These are phyloP conservation scores for Mormyrus iriodes DNA, from an alignment of 2,113 vertebrate genomes.

Conservation along the genomic window DNA sequence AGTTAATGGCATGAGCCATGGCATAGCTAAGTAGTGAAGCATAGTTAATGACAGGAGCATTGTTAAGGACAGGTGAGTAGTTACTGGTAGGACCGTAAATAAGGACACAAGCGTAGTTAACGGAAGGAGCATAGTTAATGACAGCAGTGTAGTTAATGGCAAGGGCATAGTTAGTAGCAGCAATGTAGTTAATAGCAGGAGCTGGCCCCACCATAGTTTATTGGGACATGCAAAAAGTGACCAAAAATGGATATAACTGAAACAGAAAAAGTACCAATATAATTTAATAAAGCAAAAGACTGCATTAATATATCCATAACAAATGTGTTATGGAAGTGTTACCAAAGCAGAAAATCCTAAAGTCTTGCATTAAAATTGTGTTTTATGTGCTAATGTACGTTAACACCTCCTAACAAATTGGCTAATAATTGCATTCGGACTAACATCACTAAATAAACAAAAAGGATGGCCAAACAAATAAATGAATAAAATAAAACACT, in stretches of 20 bases:
- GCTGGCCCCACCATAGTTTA: background rate
- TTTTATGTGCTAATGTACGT: slow-evolving; percentile 3
- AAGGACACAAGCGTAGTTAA: background rate
- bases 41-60: too few relatives aligned
- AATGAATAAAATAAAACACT: background rate
- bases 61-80: too few relatives aligned
- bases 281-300: background rate
- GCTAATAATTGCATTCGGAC: background rate
- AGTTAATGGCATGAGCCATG: background rate
- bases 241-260: background rate
- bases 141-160: background rate
- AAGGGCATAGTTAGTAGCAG: background rate
- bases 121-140: background rate
- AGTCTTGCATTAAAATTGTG: background rate
- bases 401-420: slow-evolving; percentile 7
- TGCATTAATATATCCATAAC: slow-evolving; percentile 3
- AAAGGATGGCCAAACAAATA: slow-evolving; percentile 2
- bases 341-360: background rate
- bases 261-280: background rate
- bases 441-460: background rate
- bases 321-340: background rate
- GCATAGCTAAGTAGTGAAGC: background rate
- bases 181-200: background rate
- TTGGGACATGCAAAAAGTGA: background rate
- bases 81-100: too few relatives aligned